These are phyloP conservation scores for Plectus sambesii DNA, from an alignment of 1,140 invertebrate species.

Conservation along the genomic window DNA sequence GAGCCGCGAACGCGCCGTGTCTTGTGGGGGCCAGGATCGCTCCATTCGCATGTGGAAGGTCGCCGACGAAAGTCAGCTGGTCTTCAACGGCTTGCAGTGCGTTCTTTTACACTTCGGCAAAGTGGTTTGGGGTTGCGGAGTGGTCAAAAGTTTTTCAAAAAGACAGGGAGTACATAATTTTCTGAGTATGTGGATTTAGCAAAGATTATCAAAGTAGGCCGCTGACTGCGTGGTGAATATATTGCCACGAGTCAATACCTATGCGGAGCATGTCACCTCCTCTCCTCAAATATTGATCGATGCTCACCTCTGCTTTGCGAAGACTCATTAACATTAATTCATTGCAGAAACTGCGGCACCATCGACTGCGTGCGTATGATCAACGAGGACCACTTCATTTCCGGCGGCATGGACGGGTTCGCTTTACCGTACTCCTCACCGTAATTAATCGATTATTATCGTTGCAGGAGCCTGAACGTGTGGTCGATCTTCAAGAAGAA, in stretches of 20 bases:
- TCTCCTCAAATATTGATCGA: no score
- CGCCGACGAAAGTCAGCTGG: slow-evolving; percentile 83
- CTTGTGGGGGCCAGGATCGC: slow-evolving; percentile 72
- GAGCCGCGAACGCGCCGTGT: slow-evolving; percentile 69
- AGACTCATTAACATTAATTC: neutral
- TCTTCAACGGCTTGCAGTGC: slow-evolving; percentile 65
- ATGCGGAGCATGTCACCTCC: neutral
- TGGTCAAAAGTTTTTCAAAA: neutral
- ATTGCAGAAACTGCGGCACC: slow-evolving; percentile 52
- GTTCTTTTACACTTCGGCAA: neutral
- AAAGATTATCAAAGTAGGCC: no score
- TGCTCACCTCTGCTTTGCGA: neutral
- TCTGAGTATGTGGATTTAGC: neutral
- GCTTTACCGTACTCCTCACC: slow-evolving; percentile 4
- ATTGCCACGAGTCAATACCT: neutral
- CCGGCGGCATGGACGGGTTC: slow-evolving; percentile 72
- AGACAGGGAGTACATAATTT: neutral
- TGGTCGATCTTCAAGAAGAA: slow-evolving; percentile 85
- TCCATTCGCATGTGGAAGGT: slow-evolving; percentile 86
- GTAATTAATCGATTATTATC: neutral
- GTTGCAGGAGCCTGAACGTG: slow-evolving; percentile 58
- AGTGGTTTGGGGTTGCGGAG: slow-evolving; percentile 39
- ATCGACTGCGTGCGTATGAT: slow-evolving; percentile 76
- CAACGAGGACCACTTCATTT: slow-evolving; percentile 81
- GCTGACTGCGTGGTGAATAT: no score